These are phyloP conservation scores for Lanistes nyassanus DNA, from an alignment of 1,140 invertebrate species.

Conservation along the genomic window DNA sequence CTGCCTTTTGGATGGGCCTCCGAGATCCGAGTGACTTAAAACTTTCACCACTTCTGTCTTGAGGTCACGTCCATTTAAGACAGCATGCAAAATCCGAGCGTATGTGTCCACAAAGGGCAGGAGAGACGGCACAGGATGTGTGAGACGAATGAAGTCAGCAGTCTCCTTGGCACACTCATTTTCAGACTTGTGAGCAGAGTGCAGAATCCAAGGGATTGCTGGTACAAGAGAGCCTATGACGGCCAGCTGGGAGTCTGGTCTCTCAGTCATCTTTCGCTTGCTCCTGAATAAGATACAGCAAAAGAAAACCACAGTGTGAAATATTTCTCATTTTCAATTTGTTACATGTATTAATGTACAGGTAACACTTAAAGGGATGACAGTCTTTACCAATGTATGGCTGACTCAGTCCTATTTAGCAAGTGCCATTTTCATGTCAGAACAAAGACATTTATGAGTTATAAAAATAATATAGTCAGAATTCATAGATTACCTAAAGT, in stretches of 20 bases:
- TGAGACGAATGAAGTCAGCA: slow-evolving; percentile 53
- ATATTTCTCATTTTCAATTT: too few relatives aligned
- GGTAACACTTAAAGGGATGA: too few relatives aligned
- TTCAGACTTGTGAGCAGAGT: slow-evolving; percentile 48
- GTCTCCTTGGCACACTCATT: slow-evolving; percentile 48
- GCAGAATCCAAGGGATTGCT: slow-evolving; percentile 55
- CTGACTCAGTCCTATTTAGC: too few relatives aligned
- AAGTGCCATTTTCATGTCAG: too few relatives aligned
- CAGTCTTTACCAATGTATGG: too few relatives aligned
- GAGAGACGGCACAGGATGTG: slow-evolving; percentile 50
- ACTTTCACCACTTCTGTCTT: slow-evolving; percentile 38
- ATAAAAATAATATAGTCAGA: too few relatives aligned
- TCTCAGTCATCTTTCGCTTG: slow-evolving; percentile 29
- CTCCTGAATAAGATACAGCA: not conserved
- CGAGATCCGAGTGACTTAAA: slow-evolving; percentile 45
- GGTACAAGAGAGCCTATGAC: slow-evolving; percentile 49
- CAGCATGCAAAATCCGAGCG: slow-evolving; percentile 48
- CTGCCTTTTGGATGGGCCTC: slow-evolving; percentile 46
- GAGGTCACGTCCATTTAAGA: slow-evolving; percentile 50
- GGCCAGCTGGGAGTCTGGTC: slow-evolving; percentile 48
- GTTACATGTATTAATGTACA: too few relatives aligned
- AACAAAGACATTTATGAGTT: too few relatives aligned
- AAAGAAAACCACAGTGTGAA: too few relatives aligned
- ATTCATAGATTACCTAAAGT: too few relatives aligned
- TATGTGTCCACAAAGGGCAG: slow-evolving; percentile 54